Evolutionary conservation across 1,140 invertebrate genomes (phyloP).

Genomic region (Antheraea pernyi): DNA sequence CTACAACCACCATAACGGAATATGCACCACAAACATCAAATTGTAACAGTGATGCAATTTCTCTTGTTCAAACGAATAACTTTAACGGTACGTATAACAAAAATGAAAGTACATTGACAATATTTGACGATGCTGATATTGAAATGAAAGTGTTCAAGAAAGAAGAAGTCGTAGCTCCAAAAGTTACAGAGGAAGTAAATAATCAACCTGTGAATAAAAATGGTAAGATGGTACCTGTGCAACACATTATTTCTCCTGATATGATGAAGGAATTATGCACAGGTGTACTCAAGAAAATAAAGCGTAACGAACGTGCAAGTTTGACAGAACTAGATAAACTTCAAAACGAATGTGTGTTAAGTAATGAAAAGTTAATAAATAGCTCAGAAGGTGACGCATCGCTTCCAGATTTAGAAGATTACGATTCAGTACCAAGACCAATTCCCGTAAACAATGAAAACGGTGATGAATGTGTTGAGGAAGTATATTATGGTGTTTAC

Average conservation of each 20-base stretch:
- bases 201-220: not conserved
- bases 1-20: not conserved
- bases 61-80: not conserved
- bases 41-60: not conserved
- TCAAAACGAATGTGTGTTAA: not conserved
- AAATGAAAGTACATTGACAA: not conserved
- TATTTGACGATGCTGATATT: not conserved
- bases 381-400: not conserved
- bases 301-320: slow-evolving; percentile 18
- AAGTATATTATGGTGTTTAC: not conserved
- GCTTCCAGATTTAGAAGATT: slow-evolving; percentile 4
- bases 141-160: slow-evolving; percentile 2
- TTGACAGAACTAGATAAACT: slow-evolving; percentile 22
- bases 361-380: not conserved
- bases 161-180: not conserved
- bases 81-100: not conserved
- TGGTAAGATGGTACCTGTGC: not conserved
- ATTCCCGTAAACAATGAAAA: slow-evolving; percentile 2
- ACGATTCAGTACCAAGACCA: slow-evolving; percentile 1
- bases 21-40: not conserved
- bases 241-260: slow-evolving; percentile 10
- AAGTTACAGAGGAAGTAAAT: not conserved
- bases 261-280: slow-evolving; percentile 27
- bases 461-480: not conserved
- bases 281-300: slow-evolving; percentile 19